Evolutionary conservation across 2,113 vertebrate species (phyloP).

Genomic region (Eudyptes chrysolophus): DNA sequence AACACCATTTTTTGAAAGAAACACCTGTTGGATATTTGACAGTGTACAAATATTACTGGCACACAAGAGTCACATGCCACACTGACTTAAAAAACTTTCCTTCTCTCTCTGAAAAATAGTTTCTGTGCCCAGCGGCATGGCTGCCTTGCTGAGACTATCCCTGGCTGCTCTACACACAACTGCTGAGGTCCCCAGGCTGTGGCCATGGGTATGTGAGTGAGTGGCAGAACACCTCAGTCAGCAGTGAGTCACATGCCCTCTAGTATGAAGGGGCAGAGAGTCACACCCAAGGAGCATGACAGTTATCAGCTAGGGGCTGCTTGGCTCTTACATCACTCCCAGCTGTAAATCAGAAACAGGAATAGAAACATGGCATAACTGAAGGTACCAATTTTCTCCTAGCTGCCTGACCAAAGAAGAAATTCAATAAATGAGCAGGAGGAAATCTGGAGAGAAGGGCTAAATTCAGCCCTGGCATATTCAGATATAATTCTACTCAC

Average conservation of each 20-base stretch:
- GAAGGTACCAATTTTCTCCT: background rate
- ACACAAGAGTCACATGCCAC: background rate
- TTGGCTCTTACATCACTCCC: background rate
- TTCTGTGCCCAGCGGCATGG: background rate
- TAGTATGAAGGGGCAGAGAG: background rate
- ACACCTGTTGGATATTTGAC: background rate
- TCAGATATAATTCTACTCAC: background rate
- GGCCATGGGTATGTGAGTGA: fast-evolving
- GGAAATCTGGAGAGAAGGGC: background rate
- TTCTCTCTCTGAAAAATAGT: background rate
- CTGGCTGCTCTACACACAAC: background rate
- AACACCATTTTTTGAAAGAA: background rate
- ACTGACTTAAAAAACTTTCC: background rate
- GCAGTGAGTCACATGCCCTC: background rate
- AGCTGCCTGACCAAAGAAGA: background rate
- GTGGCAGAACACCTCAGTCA: background rate
- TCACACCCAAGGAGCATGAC: background rate
- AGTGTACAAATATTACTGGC: background rate
- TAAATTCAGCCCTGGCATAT: background rate
- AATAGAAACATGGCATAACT: background rate
- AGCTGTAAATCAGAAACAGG: background rate
- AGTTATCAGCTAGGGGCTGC: background rate
- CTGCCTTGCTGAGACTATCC: background rate
- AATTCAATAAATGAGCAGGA: background rate
- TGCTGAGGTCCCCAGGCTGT: background rate